A percentile compares a stretch with the other conserved stretches of the same genome.
These are phyloP conservation scores for Trochalopteron elliotii DNA, from an alignment of 2,113 vertebrate genomes.

Conservation along the genomic window DNA sequence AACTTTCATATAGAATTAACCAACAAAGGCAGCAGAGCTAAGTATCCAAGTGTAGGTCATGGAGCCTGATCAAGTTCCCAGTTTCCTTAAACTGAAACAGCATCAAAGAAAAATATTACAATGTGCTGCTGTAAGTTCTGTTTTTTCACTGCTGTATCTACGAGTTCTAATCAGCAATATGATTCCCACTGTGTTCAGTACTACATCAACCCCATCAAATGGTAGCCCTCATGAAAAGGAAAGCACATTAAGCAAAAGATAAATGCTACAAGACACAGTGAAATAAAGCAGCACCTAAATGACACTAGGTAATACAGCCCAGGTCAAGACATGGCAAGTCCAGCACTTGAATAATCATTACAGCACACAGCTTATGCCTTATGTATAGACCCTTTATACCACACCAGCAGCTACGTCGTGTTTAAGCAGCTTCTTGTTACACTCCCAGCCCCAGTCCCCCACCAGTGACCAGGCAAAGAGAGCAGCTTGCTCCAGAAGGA, in stretches of 20 bases:
- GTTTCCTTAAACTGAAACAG: not conserved
- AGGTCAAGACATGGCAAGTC: not conserved
- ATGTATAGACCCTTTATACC: not conserved
- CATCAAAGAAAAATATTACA: slow-evolving; percentile 17
- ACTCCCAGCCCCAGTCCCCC: not conserved
- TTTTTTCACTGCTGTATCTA: not conserved
- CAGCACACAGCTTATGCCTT: not conserved
- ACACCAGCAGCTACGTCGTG: rapidly evolving
- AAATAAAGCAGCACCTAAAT: not conserved
- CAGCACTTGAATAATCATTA: not conserved
- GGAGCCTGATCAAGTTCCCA: not conserved
- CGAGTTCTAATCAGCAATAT: not conserved
- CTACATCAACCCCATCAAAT: not conserved
- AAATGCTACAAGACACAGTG: not conserved
- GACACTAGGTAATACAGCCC: not conserved
- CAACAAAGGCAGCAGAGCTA: not conserved
- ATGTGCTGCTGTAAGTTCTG: not conserved
- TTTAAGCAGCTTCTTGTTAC: not conserved
- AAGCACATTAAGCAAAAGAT: not conserved
- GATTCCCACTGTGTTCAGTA: not conserved
- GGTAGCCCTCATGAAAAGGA: not conserved
- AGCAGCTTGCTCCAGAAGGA: not conserved
- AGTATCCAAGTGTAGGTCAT: not conserved
- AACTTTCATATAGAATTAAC: not conserved
- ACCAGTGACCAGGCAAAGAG: not conserved